Percentiles rank a stretch among this genome's conserved stretches.
These are phyloP conservation scores for Catamblyrhynchus diadema DNA, from an alignment of 2,797 vertebrate species.

Conservation along the genomic window DNA sequence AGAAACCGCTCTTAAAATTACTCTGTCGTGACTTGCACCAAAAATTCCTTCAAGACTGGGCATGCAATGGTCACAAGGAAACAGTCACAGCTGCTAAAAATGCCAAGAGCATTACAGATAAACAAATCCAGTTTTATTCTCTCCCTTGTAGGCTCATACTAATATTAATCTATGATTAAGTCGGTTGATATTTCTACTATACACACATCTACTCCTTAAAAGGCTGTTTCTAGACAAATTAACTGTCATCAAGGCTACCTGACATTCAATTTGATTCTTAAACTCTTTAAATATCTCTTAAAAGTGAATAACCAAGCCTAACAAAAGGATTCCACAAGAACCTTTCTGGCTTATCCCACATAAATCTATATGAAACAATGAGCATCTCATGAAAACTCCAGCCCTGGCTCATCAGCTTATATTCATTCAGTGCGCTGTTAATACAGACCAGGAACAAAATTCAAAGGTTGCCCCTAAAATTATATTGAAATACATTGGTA, in stretches of 20 bases:
- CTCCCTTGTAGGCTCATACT: background rate
- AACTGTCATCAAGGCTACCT: background rate
- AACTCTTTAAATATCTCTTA: background rate
- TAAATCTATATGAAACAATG: background rate
- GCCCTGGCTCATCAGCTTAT: background rate
- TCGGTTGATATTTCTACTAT: background rate
- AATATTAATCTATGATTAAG: constrained; percentile 42
- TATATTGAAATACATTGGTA: background rate
- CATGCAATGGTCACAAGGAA: constrained; percentile 38
- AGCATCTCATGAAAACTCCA: background rate
- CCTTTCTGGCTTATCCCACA: background rate
- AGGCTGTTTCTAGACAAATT: background rate
- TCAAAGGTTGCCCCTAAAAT: background rate
- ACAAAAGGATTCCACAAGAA: background rate
- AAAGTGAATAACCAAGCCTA: background rate
- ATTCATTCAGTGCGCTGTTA: background rate
- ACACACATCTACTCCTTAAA: background rate
- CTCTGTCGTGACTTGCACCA: constrained; percentile 48
- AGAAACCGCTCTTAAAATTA: background rate
- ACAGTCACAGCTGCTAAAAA: constrained; percentile 58
- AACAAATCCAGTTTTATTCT: background rate
- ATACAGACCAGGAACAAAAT: background rate
- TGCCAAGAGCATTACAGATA: constrained; percentile 58
- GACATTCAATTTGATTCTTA: background rate
- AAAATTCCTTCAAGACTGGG: constrained; percentile 61